Base-by-base conservation (phyloP, 2,113 vertebrate genomes). In the Penelope pileata region DNA sequence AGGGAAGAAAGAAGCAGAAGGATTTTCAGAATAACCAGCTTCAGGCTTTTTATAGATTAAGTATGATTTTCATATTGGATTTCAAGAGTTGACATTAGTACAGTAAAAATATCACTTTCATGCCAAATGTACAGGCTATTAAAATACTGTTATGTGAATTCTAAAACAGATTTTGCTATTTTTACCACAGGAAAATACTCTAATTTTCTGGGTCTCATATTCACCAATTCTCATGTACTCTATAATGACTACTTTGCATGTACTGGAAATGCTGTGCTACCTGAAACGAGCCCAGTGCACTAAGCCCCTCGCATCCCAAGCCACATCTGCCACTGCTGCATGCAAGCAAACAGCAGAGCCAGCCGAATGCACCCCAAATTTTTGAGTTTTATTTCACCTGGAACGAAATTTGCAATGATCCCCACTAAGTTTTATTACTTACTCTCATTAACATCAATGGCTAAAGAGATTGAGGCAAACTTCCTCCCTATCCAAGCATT, bases 231-330 rank as follows among this genome's bases (percentile, higher is more conserved):
- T 51, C 12, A 68, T 48, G 45, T 22, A 53, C 18, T 85, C 67
- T 48, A 6, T 7, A 16, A 32, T 5, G 66, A 82, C 15, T 4
- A 2, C 47, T 89, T 23, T 21, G 34, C 74, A 67, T 0, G 2
- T 13, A 70, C 1, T 22, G 69, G 47, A 81, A 70, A 29, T 0
- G 1, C 9, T 0, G 0, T 9, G 12, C 16, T 13, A 47, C 45
- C 77, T 66, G 50, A 42, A 42, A 62, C 40, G 32, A 34, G 59
- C 60, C 23, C 77, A 29, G 6, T 16, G n/a, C 32, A 40, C 36
- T 0, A 1, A 9, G 27, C 17, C 36, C 29, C 72, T 27, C 48
- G 59, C 48, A 51, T 8, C 0, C 54, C 59, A 26, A n/a, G 62
- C 42, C 34, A 30, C 7, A 12, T 70, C 68, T 70, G 48, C 34